Evolutionary conservation across 2,113 vertebrate genomes (phyloP).

Genomic region (Ascaphus truei): DNA sequence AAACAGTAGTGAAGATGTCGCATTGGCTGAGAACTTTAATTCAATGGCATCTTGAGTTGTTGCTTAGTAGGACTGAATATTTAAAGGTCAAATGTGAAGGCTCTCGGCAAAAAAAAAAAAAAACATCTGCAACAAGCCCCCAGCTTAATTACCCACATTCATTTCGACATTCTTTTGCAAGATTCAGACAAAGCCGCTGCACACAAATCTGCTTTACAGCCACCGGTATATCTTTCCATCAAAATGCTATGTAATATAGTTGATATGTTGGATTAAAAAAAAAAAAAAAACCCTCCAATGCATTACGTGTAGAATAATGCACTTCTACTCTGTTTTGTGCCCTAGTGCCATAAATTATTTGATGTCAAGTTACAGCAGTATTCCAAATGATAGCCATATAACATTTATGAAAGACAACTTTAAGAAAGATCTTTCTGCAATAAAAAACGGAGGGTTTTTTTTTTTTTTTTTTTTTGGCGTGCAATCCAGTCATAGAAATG

Average conservation of each 20-base stretch:
- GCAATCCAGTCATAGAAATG: constrained; percentile 63
- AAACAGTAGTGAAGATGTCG: too few species aligned
- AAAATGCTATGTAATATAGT: constrained; percentile 2
- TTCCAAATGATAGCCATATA: constrained; percentile 55
- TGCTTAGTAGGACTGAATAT: too few species aligned
- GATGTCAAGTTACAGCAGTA: constrained; percentile 47
- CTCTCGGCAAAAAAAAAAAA: too few species aligned
- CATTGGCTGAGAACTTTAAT: too few species aligned
- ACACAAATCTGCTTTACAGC: background rate
- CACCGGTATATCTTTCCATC: background rate
- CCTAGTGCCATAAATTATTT: constrained; percentile 48
- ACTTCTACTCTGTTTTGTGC: constrained; percentile 34
- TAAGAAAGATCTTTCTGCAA: constrained; percentile 59
- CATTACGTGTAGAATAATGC: constrained; percentile 39
- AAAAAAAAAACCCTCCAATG: constrained; percentile 42
- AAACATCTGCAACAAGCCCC: too few species aligned
- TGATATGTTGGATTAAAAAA: constrained; percentile 41
- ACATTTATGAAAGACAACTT: constrained; percentile 63
- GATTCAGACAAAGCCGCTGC: background rate
- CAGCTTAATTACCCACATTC: too few species aligned
- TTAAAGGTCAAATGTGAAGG: too few species aligned
- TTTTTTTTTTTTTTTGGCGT: constrained; percentile 51
- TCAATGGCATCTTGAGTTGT: too few species aligned
- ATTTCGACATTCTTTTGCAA: too few species aligned
- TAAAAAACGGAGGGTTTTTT: constrained; percentile 53